Conservation (phyloP, 2,113 vertebrate genomes). For the Oryzias woworae region DNA sequence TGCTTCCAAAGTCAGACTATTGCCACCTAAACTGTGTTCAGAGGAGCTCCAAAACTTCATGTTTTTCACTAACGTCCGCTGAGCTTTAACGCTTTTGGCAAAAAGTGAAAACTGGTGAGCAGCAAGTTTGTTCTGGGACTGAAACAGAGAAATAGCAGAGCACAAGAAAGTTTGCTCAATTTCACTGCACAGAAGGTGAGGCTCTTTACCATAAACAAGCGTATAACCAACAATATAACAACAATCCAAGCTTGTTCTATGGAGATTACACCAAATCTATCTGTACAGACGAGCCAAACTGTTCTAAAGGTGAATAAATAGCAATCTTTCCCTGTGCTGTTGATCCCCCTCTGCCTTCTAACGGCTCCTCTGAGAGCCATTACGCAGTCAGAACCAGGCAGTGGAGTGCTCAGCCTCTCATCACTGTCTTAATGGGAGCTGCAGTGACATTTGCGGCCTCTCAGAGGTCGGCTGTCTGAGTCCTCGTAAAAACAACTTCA, state of each 20-base stretch:
- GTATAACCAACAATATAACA: conserved; percentile 18
- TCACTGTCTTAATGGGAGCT: conserved; percentile 44
- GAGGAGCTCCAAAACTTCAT: too few species aligned
- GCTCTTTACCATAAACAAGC: conserved; percentile 39
- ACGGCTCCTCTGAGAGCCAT: conserved; percentile 66
- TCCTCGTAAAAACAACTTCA: conserved; percentile 11
- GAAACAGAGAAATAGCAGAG: background rate
- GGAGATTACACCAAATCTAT: conserved; percentile 39
- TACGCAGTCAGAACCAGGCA: conserved; percentile 47
- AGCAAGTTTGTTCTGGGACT: background rate
- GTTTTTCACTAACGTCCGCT: background rate
- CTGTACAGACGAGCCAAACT: conserved; percentile 58
- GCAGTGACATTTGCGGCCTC: conserved; percentile 36
- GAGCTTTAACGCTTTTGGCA: background rate
- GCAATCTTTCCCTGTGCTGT: conserved; percentile 31
- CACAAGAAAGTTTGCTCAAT: conserved; percentile 3
- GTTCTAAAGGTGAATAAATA: conserved; percentile 63
- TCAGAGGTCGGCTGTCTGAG: conserved; percentile 6
- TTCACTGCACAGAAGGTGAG: conserved; percentile 28
- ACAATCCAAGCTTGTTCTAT: conserved; percentile 29
- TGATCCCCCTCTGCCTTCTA: conserved; percentile 36
- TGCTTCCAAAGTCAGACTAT: too few species aligned
- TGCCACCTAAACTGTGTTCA: too few species aligned
- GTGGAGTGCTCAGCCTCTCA: conserved; percentile 47
- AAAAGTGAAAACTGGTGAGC: too few species aligned